Conservation (phyloP, 2,797 vertebrate genomes). For the Malacoctenus gilli region DNA sequence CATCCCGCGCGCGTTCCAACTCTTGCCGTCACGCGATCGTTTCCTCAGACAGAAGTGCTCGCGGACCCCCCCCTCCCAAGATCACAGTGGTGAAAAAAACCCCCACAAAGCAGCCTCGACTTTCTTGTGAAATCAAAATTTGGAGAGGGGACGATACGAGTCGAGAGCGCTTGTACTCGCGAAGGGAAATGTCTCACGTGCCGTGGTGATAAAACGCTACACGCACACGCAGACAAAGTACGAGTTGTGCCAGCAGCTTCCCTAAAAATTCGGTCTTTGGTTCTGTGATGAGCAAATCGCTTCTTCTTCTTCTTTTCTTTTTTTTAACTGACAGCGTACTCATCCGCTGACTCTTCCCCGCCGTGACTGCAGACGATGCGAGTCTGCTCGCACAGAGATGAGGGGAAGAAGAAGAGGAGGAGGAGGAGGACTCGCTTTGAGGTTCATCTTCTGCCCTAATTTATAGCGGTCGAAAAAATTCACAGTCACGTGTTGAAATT, state of each 20-base stretch:
- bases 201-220: conserved; percentile 14
- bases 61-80: too few relatives aligned
- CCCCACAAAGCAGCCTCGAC: conserved; percentile 4
- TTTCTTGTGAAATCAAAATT: conserved; percentile 22
- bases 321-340: too few relatives aligned
- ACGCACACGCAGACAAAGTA: too few relatives aligned
- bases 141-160: conserved; percentile 13
- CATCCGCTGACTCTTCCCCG: conserved; percentile 23
- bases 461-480: conserved; percentile 25
- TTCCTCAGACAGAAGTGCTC: conserved; percentile 35
- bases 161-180: too few relatives aligned
- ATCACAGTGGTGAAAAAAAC: conserved; percentile 8
- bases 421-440: conserved; percentile 22
- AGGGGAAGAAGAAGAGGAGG: background rate
- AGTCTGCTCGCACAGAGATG: conserved; percentile 1
- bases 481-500: conserved; percentile 34
- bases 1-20: conserved; percentile 25
- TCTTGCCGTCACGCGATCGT: conserved; percentile 39
- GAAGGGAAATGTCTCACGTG: too few relatives aligned
- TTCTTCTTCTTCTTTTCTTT: too few relatives aligned
- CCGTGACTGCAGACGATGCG: too few relatives aligned
- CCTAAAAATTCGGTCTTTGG: too few relatives aligned
- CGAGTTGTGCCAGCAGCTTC: too few relatives aligned
- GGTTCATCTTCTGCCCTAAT: conserved; percentile 43
- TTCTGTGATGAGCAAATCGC: too few relatives aligned